Evolutionary conservation across 2,113 vertebrate species (phyloP).

Genomic region (Aegithalos caudatus): DNA sequence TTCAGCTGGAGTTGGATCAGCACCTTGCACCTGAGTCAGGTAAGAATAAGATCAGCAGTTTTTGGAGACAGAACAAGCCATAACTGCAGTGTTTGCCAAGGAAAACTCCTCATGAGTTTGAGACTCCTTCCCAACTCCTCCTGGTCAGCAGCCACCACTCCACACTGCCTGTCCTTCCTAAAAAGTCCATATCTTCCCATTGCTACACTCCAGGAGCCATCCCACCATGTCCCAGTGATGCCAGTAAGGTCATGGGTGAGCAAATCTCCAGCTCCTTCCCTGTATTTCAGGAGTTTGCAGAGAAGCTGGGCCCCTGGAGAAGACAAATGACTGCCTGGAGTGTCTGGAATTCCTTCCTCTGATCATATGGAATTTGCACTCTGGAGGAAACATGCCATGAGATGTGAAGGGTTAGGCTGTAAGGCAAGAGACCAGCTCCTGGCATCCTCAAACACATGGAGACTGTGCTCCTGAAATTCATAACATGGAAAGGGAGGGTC

Average conservation of each 20-base stretch:
- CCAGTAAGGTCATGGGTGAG: neutral
- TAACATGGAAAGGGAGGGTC: neutral
- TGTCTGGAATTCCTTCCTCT: neutral
- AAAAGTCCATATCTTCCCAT: neutral
- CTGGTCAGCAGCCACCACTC: neutral
- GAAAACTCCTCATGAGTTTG: neutral
- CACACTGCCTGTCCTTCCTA: neutral
- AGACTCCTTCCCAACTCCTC: neutral
- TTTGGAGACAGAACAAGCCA: neutral
- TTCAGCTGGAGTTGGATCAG: constrained; percentile 27
- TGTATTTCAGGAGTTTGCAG: neutral
- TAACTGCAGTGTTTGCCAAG: neutral
- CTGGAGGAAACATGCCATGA: accelerated
- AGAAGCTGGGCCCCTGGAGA: neutral
- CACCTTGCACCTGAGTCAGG: constrained; percentile 51
- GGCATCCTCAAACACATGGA: neutral
- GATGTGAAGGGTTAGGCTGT: neutral
- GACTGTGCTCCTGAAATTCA: neutral
- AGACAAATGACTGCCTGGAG: neutral
- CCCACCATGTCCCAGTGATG: neutral
- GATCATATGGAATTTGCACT: neutral
- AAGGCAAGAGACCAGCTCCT: neutral
- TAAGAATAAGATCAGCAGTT: constrained; percentile 16
- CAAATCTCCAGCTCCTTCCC: neutral
- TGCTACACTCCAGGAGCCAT: neutral